phyloP scores from a whole-genome alignment of 2,113 vertebrate species.

The Seriola aureovittata region DNA sequence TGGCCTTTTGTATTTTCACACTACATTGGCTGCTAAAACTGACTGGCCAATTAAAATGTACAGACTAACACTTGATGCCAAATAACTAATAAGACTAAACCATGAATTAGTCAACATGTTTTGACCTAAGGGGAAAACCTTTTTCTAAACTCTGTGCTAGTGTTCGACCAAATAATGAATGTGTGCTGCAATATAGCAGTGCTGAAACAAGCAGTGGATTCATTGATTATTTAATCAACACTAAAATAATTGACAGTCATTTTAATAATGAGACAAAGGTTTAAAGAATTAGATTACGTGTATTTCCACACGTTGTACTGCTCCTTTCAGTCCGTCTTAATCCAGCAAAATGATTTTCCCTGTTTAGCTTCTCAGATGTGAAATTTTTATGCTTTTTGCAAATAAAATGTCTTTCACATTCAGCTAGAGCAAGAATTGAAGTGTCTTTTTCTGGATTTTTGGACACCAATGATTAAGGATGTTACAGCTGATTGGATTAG shows the following conservation, averaged over 20 bases:
- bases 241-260: not conserved
- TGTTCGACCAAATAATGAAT: not conserved
- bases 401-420: not conserved
- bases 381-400: no score
- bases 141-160: not conserved
- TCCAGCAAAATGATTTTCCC: no score
- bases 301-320: not conserved
- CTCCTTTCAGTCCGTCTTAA: not conserved
- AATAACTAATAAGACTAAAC: conserved; percentile 2
- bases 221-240: not conserved
- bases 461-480: not conserved
- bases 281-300: not conserved
- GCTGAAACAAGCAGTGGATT: not conserved
- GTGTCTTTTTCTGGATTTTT: not conserved
- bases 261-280: not conserved
- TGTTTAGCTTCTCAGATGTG: no score
- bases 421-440: not conserved
- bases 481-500: no score
- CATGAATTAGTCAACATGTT: not conserved
- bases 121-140: not conserved
- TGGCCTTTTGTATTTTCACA: conserved; percentile 6
- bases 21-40: not conserved
- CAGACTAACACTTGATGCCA: not conserved
- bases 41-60: not conserved
- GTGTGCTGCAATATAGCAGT: not conserved